Conservation (phyloP, 2,797 vertebrate genomes). For the Fundulus diaphanus region DNA sequence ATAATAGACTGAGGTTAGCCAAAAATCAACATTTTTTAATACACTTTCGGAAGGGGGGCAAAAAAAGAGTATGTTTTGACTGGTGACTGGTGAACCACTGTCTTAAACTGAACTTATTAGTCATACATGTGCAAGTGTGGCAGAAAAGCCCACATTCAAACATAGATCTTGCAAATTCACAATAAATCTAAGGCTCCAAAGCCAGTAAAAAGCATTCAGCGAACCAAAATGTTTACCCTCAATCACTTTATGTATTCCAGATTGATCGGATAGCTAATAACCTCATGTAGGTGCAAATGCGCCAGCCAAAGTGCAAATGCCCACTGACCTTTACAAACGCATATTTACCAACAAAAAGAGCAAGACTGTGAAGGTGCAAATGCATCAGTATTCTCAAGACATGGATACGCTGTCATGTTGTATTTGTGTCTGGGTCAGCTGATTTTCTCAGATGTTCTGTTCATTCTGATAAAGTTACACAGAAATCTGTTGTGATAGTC, state of each 20-base stretch:
- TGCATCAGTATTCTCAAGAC: constrained; percentile 4
- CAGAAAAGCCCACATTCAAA: neutral
- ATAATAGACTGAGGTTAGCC: no score
- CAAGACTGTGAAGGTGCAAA: neutral
- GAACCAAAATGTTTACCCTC: neutral
- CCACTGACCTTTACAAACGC: neutral
- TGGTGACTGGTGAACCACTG: no score
- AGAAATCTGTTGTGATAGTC: constrained; percentile 3
- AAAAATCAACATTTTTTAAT: no score
- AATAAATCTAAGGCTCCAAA: neutral
- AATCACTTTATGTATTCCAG: neutral
- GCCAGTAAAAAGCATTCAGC: neutral
- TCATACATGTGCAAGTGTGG: neutral
- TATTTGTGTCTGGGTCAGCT: neutral
- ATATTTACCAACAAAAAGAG: neutral
- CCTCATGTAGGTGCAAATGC: constrained; percentile 1
- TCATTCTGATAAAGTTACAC: neutral
- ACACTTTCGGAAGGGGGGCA: no score
- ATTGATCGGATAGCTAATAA: neutral
- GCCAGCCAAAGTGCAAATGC: neutral
- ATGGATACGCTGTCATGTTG: neutral
- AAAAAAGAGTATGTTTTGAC: no score
- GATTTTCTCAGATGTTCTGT: neutral
- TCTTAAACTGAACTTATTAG: neutral
- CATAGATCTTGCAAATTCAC: neutral